These are phyloP conservation scores for Chaunax sp. DNA, from an alignment of 2,797 vertebrate species.

Conservation along the genomic window DNA sequence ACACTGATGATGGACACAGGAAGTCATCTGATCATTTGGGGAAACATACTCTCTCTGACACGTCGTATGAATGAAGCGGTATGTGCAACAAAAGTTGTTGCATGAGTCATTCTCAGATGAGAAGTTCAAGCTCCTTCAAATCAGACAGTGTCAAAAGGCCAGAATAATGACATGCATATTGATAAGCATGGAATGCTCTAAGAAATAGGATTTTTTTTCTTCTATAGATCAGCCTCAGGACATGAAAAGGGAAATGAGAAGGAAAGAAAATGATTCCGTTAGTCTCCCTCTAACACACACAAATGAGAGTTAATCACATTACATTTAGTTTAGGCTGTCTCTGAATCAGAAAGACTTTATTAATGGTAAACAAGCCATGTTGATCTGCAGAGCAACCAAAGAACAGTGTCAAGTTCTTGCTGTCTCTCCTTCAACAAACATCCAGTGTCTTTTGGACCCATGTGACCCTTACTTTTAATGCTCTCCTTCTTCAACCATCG, in stretches of 20 bases:
- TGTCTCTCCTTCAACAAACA: too few species aligned
- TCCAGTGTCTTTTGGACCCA: too few species aligned
- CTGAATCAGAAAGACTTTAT: too few species aligned
- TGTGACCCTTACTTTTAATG: too few species aligned
- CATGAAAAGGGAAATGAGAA: slow-evolving; percentile 26
- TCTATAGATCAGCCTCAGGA: slow-evolving; percentile 13
- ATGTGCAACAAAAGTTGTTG: slow-evolving; percentile 49
- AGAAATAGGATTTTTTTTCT: slow-evolving; percentile 13
- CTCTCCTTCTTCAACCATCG: too few species aligned
- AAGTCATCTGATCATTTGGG: slow-evolving; percentile 16
- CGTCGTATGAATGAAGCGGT: slow-evolving; percentile 54
- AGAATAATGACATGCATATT: slow-evolving; percentile 43
- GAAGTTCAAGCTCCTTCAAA: slow-evolving; percentile 20
- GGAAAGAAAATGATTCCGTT: slow-evolving; percentile 7
- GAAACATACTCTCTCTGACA: slow-evolving; percentile 13
- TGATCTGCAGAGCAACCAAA: too few species aligned
- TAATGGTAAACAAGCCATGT: too few species aligned
- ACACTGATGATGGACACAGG: slow-evolving; percentile 20
- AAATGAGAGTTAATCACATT: slow-evolving; percentile 24
- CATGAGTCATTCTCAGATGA: slow-evolving; percentile 22
- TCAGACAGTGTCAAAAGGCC: slow-evolving; percentile 44
- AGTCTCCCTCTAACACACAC: slow-evolving; percentile 1
- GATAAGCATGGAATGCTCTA: slow-evolving; percentile 27
- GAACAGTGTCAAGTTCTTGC: too few species aligned
- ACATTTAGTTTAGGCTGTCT: slow-evolving; percentile 13